Evolutionary conservation across 1,140 invertebrate genomes (phyloP), one percentile per base, ranked within the genome.

Genomic region (Zaprionus inermis): DNA sequence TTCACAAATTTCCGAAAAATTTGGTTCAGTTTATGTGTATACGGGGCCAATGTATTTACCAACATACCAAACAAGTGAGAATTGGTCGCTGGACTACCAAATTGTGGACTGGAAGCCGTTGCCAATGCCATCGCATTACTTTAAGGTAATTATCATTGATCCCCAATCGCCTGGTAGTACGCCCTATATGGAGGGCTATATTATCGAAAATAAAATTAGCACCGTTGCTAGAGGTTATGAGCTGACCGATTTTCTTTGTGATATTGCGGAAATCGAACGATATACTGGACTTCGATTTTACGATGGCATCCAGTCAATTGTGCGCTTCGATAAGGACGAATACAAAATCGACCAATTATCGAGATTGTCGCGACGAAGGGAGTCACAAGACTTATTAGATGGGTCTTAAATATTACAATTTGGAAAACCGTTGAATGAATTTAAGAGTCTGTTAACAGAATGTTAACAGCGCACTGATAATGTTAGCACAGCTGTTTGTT

Each of bases 91-190:
- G 36, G 80, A 85, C 6, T 85, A 81, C 52, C 67, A 81, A 32
- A 64, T 78, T 28, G 32, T 58, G 24, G 63, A 76, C 32, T 72
- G 75, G 78, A 38, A 24, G 3, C 60, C 81, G 0, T 20, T 65
- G 7, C 81, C 81, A 3, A 68, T 76, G 28, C 75, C 81, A 0
- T 81, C 81, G 20, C 78, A 86, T 46, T 85, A 78, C 10, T 85
- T 85, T 12, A 85, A 85, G 22, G 82, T 85, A 10, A 22, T 85
- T 5, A 81, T 85, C 12, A 70, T 85, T 32, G 81, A 85, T 12
- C 9, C 73, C 16, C n/a, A 20, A 16, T 30, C 2, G 11, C 24
- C 7, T 30, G 54, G 14, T 0, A 60, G 4, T 10, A 24, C 10
- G 16, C 72, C 84, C 1, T 72, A 72, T 7, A 72, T 89, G 67